A percentile compares a stretch with the other conserved stretches of the same genome.
Conservation (phyloP, 2,797 vertebrate species). For the Coccyzus lansbergi region DNA sequence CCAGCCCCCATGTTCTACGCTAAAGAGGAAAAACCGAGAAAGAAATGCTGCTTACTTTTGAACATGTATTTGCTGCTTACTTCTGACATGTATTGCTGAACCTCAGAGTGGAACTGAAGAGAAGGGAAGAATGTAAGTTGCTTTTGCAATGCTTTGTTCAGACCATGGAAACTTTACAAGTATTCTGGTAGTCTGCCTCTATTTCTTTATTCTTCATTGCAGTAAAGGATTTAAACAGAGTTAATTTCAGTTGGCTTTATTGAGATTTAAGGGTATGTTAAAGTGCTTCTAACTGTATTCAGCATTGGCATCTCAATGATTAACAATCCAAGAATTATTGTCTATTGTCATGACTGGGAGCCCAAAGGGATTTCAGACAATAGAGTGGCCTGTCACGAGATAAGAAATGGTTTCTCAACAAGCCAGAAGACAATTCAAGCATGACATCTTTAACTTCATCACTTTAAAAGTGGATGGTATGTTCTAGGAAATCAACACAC, state of each 20-base stretch:
- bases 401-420: not conserved
- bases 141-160: not conserved
- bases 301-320: not conserved
- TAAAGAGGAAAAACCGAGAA: not conserved
- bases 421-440: not conserved
- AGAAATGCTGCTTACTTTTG: not conserved
- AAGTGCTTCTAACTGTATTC: not conserved
- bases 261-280: not conserved
- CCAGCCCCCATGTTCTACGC: not conserved
- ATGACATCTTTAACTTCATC: not conserved
- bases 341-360: not conserved
- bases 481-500: not conserved
- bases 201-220: not conserved
- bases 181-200: not conserved
- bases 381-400: not conserved
- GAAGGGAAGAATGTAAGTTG: not conserved
- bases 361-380: not conserved
- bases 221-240: not conserved
- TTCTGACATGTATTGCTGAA: not conserved
- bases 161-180: not conserved
- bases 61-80: no score
- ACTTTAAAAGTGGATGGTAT: not conserved
- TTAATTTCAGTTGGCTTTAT: not conserved
- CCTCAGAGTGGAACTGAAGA: rapidly evolving
- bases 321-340: not conserved